Percentiles rank a stretch among this genome's conserved stretches.
Evolutionary conservation across 2,797 vertebrate genomes (phyloP).

Genomic region (Glyptemys insculpta): DNA sequence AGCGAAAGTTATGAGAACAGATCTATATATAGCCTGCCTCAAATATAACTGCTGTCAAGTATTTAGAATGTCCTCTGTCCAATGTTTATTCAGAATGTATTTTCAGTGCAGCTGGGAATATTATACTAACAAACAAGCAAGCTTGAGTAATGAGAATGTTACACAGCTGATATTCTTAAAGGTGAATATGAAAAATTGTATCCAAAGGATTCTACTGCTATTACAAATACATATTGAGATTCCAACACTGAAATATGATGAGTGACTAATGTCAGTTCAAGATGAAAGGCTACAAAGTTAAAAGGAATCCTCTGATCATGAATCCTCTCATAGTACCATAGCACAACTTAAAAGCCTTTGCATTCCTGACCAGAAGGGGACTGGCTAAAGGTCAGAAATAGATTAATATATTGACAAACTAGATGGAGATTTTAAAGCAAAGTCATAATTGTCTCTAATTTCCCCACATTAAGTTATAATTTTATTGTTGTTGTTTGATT

Average conservation of each 20-base stretch:
- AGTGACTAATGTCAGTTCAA: constrained; percentile 30
- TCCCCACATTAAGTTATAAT: background rate
- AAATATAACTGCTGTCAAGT: constrained; percentile 27
- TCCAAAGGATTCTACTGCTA: background rate
- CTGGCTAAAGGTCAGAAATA: background rate
- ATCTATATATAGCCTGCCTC: constrained; percentile 3
- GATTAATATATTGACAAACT: constrained; percentile 10
- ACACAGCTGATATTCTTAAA: constrained; percentile 7
- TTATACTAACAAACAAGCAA: constrained; percentile 45
- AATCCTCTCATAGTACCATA: background rate
- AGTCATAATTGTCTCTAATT: background rate
- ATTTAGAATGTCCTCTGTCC: constrained; percentile 22
- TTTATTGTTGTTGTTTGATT: background rate
- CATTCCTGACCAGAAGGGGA: constrained; percentile 5
- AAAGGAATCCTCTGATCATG: constrained; percentile 24
- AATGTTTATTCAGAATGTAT: constrained; percentile 42
- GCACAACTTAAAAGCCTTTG: constrained; percentile 1
- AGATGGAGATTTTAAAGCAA: constrained; percentile 5
- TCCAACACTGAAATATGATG: background rate
- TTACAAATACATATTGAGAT: background rate
- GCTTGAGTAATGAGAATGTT: constrained; percentile 13
- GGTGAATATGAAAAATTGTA: constrained; percentile 7
- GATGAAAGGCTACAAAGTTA: constrained; percentile 34
- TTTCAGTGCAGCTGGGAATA: constrained; percentile 44
- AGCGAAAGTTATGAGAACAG: background rate